Evolutionary conservation across 1,140 invertebrate genomes (phyloP).

Genomic region (Zeugodacus cucurbitae): DNA sequence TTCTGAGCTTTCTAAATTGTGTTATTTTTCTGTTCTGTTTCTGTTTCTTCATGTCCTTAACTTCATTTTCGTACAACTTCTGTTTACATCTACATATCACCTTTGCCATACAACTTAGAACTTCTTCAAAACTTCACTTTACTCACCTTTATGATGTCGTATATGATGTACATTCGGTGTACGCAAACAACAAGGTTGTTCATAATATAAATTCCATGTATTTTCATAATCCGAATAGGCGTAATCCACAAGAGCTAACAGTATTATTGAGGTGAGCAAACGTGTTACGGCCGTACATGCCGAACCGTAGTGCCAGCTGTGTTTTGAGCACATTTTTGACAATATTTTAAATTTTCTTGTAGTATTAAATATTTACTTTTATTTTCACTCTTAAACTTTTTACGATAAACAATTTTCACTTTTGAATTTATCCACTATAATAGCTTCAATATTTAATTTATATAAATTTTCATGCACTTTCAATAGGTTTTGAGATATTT

Average conservation of each 20-base stretch:
- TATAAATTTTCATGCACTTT: too few species aligned
- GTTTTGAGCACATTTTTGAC: constrained; percentile 40
- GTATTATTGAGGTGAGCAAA: constrained; percentile 50
- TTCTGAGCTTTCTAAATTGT: not conserved
- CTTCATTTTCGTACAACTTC: too few species aligned
- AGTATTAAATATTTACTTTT: not conserved
- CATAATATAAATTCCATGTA: constrained; percentile 73
- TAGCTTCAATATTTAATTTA: too few species aligned
- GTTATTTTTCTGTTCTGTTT: too few species aligned
- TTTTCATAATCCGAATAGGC: constrained; percentile 68
- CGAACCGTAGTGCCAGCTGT: constrained; percentile 44
- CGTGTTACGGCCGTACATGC: constrained; percentile 37
- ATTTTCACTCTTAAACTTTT: not conserved
- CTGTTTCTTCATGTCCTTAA: not conserved
- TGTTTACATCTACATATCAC: too few species aligned
- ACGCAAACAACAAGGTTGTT: constrained; percentile 70
- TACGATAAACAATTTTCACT: not conserved
- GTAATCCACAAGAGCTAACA: constrained; percentile 60
- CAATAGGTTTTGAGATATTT: not conserved
- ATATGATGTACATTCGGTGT: constrained; percentile 68
- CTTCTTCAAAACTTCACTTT: not conserved
- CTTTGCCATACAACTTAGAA: too few species aligned
- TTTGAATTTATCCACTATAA: too few species aligned
- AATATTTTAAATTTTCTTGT: constrained; percentile 11
- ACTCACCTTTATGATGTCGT: constrained; percentile 72